Evolutionary conservation across 2,888 invertebrate species (phyloP), one percentile per base, ranked within the genome.

Genomic region (Acanthoscelides obtectus): DNA sequence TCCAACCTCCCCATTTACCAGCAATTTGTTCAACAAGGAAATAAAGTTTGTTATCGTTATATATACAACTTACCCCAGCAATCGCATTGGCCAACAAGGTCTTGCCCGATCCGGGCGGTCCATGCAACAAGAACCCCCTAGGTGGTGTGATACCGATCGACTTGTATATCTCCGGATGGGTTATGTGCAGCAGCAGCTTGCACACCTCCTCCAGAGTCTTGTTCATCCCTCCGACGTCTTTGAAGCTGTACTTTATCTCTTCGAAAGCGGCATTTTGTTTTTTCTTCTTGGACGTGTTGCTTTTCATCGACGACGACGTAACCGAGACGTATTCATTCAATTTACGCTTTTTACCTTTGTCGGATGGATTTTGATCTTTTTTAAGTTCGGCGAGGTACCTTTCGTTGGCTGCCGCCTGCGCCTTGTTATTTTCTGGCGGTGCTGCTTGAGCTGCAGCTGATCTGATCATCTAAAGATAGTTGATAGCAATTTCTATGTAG

Each of bases 91-190:
- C 95, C 73, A 95, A 81, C 71, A 94, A 87, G 2, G 94, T 94
- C 86, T 95, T 95, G 0, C 99, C 98, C 83, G 97, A 96, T 0
- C 99, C 99, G 0, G 98, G 96, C 0, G 99, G 98, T 0, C 99
- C 99, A 84, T 98, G 97, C 68, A 99, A 87, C 69, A 99, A 86
- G 79, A 98, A 93, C 22, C 98, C 98, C 81, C 95, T 89, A 0
- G 97, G 96, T 64, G 97, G 94, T 75, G 93, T 90, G 70, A 96
- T 91, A 0, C 97, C 97, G 75, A 98, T 87, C 77, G 92, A 89
- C 72, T 88, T 87, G 84, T 95, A 97, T n/a, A 97, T 90, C 84
- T 96, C 94, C 1, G 97, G 96, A 81, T 96, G 94, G 80, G 92
- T 93, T 84, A 98, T 91, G 82, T 97, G 97, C 77, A 95, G 88